Percentiles rank a stretch among this genome's conserved stretches.
Conservation (phyloP, 2,888 invertebrate species). For the Dolomedes plantarius region DNA sequence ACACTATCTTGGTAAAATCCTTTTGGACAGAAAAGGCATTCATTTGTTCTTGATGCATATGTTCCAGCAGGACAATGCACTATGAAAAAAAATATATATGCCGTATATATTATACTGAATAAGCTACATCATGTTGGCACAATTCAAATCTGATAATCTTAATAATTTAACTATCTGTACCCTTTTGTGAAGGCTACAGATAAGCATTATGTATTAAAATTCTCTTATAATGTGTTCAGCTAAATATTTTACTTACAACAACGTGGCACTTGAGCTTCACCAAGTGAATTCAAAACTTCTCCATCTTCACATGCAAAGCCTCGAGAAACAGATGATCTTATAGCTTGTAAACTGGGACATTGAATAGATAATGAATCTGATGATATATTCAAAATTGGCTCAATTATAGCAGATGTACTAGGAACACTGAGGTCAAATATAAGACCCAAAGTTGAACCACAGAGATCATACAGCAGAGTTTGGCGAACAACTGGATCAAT, state of each 20-base stretch:
- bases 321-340: conserved; percentile 87
- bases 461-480: conserved; percentile 94
- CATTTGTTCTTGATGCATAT: conserved; percentile 91
- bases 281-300: conserved; percentile 90
- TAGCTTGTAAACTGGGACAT: conserved; percentile 92
- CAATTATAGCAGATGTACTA: conserved; percentile 91
- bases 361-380: conserved; percentile 87
- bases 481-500: conserved; percentile 92
- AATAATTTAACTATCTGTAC: too few relatives aligned
- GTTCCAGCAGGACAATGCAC: conserved; percentile 98
- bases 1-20: conserved; percentile 92
- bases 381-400: conserved; percentile 90
- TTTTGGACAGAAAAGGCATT: conserved; percentile 91
- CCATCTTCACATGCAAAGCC: conserved; percentile 96
- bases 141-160: too few relatives aligned
- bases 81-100: conserved; percentile 78
- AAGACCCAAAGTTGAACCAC: conserved; percentile 93
- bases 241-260: conserved; percentile 89
- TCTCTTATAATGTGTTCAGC: too few relatives aligned
- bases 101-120: too few relatives aligned
- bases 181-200: too few relatives aligned
- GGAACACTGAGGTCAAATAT: conserved; percentile 96
- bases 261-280: conserved; percentile 82
- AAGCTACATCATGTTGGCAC: neutral
- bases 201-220: too few relatives aligned